These are phyloP conservation scores for Oconnorella tubifera DNA, from an alignment of 2,888 invertebrate species.

Conservation along the genomic window DNA sequence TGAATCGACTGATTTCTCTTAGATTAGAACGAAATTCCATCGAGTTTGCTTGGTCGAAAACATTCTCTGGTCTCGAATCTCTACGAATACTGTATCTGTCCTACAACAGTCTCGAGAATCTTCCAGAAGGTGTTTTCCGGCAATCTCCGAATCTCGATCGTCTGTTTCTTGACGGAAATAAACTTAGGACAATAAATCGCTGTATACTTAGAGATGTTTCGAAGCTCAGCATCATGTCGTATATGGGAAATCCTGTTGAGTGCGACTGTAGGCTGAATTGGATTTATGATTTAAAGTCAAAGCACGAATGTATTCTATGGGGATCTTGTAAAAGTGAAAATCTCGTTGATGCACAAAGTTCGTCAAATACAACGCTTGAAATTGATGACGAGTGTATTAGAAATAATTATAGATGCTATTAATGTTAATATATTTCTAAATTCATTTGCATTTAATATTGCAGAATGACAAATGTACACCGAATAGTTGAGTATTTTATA, in stretches of 20 bases:
- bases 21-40: constrained; percentile 31
- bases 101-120: constrained; percentile 14
- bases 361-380: too few species aligned
- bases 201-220: constrained; percentile 25
- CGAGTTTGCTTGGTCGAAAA: constrained; percentile 26
- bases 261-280: constrained; percentile 34
- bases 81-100: constrained; percentile 31
- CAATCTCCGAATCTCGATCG: constrained; percentile 12
- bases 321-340: too few species aligned
- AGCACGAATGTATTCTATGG: neutral
- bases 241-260: constrained; percentile 31
- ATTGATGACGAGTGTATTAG: too few species aligned
- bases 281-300: constrained; percentile 19
- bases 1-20: constrained; percentile 27
- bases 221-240: constrained; percentile 26
- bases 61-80: constrained; percentile 23
- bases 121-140: constrained; percentile 20
- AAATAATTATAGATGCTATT: too few species aligned
- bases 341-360: too few species aligned
- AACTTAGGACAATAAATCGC: constrained; percentile 24
- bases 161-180: constrained; percentile 23
- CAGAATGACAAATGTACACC: too few species aligned
- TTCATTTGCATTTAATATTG: too few species aligned
- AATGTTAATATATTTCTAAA: too few species aligned
- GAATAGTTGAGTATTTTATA: too few species aligned